phyloP scores from a whole-genome alignment of 2,888 invertebrate genomes.

The Noctua comes region DNA sequence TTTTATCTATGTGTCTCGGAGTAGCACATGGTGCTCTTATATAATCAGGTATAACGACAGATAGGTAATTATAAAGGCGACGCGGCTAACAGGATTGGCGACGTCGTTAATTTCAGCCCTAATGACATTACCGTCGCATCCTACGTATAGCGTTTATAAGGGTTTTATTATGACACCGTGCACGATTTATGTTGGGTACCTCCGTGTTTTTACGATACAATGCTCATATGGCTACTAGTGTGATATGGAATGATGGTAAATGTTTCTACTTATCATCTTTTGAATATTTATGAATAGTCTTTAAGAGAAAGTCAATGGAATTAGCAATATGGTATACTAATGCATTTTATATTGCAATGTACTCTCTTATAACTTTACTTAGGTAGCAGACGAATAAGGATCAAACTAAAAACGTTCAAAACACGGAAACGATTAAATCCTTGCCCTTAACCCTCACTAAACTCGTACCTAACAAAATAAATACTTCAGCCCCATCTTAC shows the following conservation, averaged over 20 bases:
- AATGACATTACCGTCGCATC: conserved; percentile 65
- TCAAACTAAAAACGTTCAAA: not conserved
- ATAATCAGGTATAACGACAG: conserved; percentile 41
- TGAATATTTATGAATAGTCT: not conserved
- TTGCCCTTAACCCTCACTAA: no score
- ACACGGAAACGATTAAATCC: not conserved
- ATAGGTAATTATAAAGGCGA: conserved; percentile 63
- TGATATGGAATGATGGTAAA: not conserved
- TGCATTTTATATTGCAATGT: not conserved
- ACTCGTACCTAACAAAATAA: not conserved
- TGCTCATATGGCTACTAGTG: not conserved
- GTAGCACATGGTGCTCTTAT: conserved; percentile 26
- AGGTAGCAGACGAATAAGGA: no score
- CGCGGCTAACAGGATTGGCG: conserved; percentile 66
- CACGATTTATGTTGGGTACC: conserved; percentile 23
- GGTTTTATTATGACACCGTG: conserved; percentile 57
- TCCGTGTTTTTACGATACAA: conserved; percentile 7
- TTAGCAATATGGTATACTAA: not conserved
- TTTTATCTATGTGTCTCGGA: not conserved
- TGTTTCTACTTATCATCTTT: not conserved
- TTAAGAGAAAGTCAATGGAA: not conserved
- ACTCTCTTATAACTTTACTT: no score
- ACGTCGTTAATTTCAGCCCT: conserved; percentile 65
- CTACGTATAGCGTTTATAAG: conserved; percentile 61
- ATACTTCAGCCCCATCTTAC: conserved; percentile 2